Base-by-base conservation (phyloP, 2,888 invertebrate genomes). In the Dasysyrphus albostriatus region DNA sequence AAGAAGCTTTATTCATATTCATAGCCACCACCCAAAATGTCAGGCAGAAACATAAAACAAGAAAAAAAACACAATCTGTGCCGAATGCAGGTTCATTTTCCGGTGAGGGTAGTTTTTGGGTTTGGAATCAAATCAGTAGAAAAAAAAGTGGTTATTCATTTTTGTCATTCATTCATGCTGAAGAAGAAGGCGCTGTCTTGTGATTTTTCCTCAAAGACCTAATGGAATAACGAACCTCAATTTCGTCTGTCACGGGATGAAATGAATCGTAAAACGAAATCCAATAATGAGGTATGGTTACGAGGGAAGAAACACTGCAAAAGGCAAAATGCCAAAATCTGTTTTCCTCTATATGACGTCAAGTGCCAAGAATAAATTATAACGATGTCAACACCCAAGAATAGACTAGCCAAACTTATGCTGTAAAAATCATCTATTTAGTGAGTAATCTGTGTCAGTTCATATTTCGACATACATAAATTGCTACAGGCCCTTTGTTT, bases 361-460 rank as follows among this genome's bases (percentile, higher is more conserved):
- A 83, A 87, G 75, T n/a, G 72, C 70, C 79, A 83, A 72, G 67
- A 87, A 87, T 87, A 87, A 63, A 39, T 34, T 49, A 24, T 24
- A 34, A 70, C 83, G 78, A 83, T 87, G 87, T 87, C 87, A 83
- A 87, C 70, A 83, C 79, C 83, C 78, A 75, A 79, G 75, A 87
- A 87, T 83, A 87, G 39, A 69, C 16, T 24, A n/a, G 19, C 54
- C 69, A 54, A 54, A 29, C 51, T 39, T 67, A 69, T 54, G 51
- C 29, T 37, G 69, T 39, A 54, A 39, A 39, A 29, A 54, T 39
- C 14, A 49, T 19, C n/a, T 19, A 24, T 51, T 24, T 14, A 39
- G 54, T 69, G 69, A 51, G 69, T 54, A 54, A 69, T 69, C 24
- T 39, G 67, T 67, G 49, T 63, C 63, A 63, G 3, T 67, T 67